These are phyloP conservation scores for Threskiornis aethiopicus DNA, from an alignment of 2,797 vertebrate species.

Conservation along the genomic window DNA sequence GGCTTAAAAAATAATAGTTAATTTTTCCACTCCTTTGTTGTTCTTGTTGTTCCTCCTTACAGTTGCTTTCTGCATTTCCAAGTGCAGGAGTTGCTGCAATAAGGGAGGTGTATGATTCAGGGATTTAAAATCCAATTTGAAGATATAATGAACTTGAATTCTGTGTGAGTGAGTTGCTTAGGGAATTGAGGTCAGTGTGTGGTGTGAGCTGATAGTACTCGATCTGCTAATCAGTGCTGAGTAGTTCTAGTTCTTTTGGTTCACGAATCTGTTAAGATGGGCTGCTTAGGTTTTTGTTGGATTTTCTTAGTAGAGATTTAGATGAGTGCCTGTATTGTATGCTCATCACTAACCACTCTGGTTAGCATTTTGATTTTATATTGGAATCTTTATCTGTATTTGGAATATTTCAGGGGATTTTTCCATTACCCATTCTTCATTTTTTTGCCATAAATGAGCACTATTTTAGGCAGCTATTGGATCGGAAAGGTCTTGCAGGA, in stretches of 20 bases:
- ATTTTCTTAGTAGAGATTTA: not conserved
- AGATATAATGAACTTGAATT: not conserved
- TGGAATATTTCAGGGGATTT: not conserved
- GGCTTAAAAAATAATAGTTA: not conserved
- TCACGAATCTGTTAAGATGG: not conserved
- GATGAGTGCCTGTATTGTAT: rapidly evolving
- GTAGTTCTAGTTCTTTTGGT: not conserved
- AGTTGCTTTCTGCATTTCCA: not conserved
- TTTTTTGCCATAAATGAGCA: not conserved
- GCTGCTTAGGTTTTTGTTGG: not conserved
- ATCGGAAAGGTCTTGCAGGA: not conserved
- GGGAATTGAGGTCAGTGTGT: not conserved
- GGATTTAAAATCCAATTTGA: slow-evolving; percentile 9
- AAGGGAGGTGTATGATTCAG: not conserved
- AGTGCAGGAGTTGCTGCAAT: not conserved
- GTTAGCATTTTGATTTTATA: not conserved
- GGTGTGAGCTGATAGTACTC: not conserved
- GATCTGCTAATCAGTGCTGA: not conserved
- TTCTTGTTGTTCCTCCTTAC: not conserved
- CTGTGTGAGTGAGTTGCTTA: not conserved
- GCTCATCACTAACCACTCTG: not conserved
- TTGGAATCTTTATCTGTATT: not conserved
- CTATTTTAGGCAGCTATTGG: not conserved
- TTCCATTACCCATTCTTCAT: not conserved
- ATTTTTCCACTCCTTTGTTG: not conserved